phyloP scores from a whole-genome alignment of 2,888 invertebrate genomes.

The Sicus ferrugineus region DNA sequence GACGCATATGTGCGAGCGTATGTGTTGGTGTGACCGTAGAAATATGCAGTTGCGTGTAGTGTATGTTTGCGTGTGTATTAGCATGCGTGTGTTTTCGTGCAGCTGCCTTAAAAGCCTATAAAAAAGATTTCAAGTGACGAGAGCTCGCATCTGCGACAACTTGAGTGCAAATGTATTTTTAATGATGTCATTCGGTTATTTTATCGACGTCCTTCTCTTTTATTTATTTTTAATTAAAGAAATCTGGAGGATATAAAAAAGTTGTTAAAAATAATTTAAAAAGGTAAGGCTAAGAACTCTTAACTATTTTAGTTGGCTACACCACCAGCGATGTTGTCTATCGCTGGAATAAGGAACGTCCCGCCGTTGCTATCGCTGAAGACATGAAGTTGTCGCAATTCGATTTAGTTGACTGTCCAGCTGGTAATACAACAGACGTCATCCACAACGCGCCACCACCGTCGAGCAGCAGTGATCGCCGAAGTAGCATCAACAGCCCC shows the following conservation, averaged over 20 bases:
- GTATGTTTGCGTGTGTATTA: too few species aligned
- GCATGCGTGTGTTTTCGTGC: too few species aligned
- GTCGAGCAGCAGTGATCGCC: constrained; percentile 37
- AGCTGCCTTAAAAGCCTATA: too few species aligned
- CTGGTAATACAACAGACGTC: constrained; percentile 72
- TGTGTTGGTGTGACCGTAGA: too few species aligned
- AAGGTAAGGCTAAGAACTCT: too few species aligned
- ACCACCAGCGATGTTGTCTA: constrained; percentile 77
- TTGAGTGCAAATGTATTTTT: not conserved
- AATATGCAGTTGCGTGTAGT: too few species aligned
- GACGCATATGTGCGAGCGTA: too few species aligned
- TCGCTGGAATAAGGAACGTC: constrained; percentile 75
- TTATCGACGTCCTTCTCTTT: not conserved
- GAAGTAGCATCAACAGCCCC: constrained; percentile 36
- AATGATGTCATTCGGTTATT: not conserved
- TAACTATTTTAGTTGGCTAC: constrained; percentile 74
- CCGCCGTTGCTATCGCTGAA: constrained; percentile 76
- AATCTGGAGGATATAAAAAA: too few species aligned
- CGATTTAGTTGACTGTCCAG: constrained; percentile 79
- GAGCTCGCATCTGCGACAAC: too few species aligned
- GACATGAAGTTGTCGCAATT: constrained; percentile 88
- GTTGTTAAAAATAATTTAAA: too few species aligned
- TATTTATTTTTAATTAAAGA: not conserved
- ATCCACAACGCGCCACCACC: constrained; percentile 61
- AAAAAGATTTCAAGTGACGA: too few species aligned